Conservation (phyloP, 2,888 invertebrate genomes). For the Helleia helle region DNA sequence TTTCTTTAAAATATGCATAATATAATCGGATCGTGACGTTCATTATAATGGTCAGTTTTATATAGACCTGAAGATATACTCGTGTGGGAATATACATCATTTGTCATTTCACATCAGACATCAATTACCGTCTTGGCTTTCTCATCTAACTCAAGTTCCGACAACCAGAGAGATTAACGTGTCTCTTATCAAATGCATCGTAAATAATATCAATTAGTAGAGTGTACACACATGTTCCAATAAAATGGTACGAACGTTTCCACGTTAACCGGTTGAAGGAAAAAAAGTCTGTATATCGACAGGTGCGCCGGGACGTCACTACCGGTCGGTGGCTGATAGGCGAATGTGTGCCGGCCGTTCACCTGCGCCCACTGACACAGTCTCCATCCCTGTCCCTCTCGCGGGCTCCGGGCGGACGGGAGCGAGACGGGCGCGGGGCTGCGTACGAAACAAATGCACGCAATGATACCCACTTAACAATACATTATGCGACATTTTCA, state of each 20-base stretch:
- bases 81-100: no score
- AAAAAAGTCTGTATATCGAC: slow-evolving; percentile 38
- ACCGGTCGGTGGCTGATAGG: slow-evolving; percentile 60
- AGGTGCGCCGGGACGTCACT: slow-evolving; percentile 52
- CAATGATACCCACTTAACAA: slow-evolving; percentile 39
- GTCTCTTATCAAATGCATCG: neutral
- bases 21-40: no score
- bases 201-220: slow-evolving; percentile 1
- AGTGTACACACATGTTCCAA: no score
- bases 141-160: neutral
- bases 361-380: slow-evolving; percentile 64
- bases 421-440: slow-evolving; percentile 30
- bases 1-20: no score
- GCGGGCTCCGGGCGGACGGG: slow-evolving; percentile 20
- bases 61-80: no score
- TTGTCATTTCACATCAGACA: no score
- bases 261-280: slow-evolving; percentile 23
- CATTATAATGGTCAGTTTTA: no score
- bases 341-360: slow-evolving; percentile 68
- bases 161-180: neutral
- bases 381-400: slow-evolving; percentile 40
- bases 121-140: no score
- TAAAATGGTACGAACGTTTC: slow-evolving; percentile 25
- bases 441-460: slow-evolving; percentile 33
- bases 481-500: slow-evolving; percentile 43